Conservation (phyloP, 2,113 vertebrate species). For the Pionites leucogaster region DNA sequence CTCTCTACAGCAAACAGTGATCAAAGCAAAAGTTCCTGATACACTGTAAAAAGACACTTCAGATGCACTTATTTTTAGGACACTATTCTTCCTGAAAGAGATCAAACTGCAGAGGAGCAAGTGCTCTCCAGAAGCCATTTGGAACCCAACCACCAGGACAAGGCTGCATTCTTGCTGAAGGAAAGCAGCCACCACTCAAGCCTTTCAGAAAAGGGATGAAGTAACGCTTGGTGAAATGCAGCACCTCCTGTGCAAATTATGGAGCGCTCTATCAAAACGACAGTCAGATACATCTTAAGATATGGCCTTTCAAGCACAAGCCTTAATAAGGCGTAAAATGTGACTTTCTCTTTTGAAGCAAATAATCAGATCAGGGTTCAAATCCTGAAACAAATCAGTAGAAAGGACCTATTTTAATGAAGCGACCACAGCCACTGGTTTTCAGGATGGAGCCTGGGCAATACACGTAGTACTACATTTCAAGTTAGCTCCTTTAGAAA, state of each 20-base stretch:
- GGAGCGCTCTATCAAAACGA: neutral
- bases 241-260: neutral
- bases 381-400: neutral
- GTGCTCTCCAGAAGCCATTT: neutral
- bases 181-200: neutral
- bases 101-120: neutral
- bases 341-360: neutral
- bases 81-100: neutral
- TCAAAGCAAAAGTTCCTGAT: constrained; percentile 26
- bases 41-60: neutral
- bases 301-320: neutral
- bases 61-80: constrained; percentile 1
- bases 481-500: constrained; percentile 38
- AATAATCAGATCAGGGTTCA: neutral
- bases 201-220: neutral
- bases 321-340: neutral
- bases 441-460: neutral
- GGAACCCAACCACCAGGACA: neutral
- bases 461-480: neutral
- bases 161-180: neutral
- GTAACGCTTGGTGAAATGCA: neutral
- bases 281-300: neutral
- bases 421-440: neutral
- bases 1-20: neutral
- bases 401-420: neutral